Conservation (phyloP, 2,113 vertebrate genomes). For the Salvelinus alpinus region DNA sequence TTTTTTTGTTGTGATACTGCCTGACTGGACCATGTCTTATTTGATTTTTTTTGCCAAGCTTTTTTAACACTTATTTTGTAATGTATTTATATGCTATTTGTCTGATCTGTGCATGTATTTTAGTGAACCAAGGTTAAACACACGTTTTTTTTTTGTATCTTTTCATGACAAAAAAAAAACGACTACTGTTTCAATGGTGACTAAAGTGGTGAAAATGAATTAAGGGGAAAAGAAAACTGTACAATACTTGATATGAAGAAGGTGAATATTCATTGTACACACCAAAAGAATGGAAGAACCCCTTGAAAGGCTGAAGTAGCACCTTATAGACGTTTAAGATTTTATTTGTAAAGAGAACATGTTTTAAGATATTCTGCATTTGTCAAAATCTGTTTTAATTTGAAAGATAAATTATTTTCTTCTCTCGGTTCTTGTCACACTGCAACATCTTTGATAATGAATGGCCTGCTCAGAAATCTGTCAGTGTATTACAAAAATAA, state of each 20-base stretch:
- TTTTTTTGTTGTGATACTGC: conserved; percentile 86
- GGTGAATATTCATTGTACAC: conserved; percentile 88
- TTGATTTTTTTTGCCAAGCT: conserved; percentile 78
- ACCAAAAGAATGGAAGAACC: conserved; percentile 90
- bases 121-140: conserved; percentile 94
- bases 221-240: conserved; percentile 75
- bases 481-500: conserved; percentile 53
- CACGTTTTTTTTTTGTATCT: conserved; percentile 73
- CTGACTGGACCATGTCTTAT: conserved; percentile 89
- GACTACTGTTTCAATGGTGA: conserved; percentile 80
- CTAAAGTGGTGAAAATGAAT: conserved; percentile 81
- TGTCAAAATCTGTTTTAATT: conserved; percentile 61
- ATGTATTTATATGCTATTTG: conserved; percentile 83
- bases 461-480: conserved; percentile 65
- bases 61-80: conserved; percentile 75
- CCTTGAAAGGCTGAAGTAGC: conserved; percentile 88
- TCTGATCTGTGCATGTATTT: conserved; percentile 82
- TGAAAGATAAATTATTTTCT: conserved; percentile 53
- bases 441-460: conserved; percentile 58
- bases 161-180: conserved; percentile 73
- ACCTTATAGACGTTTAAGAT: conserved; percentile 78
- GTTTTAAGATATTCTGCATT: conserved; percentile 67
- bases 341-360: conserved; percentile 71
- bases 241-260: conserved; percentile 86
- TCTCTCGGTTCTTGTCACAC: conserved; percentile 43